Base-by-base conservation (phyloP, 2,113 vertebrate species). In the Mormoops blainvillei region DNA sequence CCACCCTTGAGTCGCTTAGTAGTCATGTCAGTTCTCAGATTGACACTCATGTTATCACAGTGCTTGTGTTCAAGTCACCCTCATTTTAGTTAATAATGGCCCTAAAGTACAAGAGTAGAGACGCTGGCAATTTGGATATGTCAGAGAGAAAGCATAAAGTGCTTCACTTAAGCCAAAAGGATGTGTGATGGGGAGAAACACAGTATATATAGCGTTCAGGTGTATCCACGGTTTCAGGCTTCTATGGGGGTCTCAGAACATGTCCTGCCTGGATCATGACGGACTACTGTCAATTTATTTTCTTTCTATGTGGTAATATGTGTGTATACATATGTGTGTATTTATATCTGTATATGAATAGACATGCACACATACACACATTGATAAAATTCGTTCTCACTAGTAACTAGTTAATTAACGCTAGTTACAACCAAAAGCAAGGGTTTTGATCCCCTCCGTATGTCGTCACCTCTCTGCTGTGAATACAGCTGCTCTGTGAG, bases 301-400 rank as follows among this genome's bases (percentile, higher is more conserved):
- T 89, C 63, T 41, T 96, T 96, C 48, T 73, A 43, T 50, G 82
- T 73, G 15, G 19, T 74, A 85, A 36, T 36, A 4, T 31, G 11
- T 76, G 19, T 70, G 71, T 63, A 11, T 50, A 13, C 36, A 18
- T 41, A 19, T 71, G 33, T 52, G 4, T 71, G 33, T 68, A 15
- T 81, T 61, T 12, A 24, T 65, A 31, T 36, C 80, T 65, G 24
- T 28, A 56, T 71, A 65, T 56, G 43, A 91, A 94, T 33, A 94
- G 26, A 94, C 7, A 92, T 1, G 52, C 0, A 87, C 1, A 54
- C 15, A 74, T 10, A 90, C 4, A 22, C 6, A 91, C 76, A 78
- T 65, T 83, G 52, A 87, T 31, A 89, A 97, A 77, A 87, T 71
- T 80, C 83, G 78, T 94, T 92, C 87, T 95, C 31, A 67, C 41